phyloP scores from a whole-genome alignment of 2,888 invertebrate species.

The Limenitis camilla region DNA sequence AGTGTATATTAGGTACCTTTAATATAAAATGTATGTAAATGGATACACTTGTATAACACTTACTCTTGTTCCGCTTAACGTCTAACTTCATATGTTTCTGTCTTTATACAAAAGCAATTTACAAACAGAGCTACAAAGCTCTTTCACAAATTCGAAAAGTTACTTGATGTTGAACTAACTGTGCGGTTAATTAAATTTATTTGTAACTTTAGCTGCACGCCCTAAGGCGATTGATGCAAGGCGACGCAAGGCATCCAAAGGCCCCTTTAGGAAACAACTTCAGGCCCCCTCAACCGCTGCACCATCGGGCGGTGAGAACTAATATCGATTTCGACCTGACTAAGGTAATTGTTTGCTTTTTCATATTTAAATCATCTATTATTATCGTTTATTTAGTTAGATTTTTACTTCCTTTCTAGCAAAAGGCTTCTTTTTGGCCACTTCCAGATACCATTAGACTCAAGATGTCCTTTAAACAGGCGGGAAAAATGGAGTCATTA shows the following conservation, averaged over 20 bases:
- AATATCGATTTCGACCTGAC: slow-evolving; percentile 96
- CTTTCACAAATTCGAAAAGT: slow-evolving; percentile 24
- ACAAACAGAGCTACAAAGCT: slow-evolving; percentile 10
- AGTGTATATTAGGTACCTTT: too few species aligned
- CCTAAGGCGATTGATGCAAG: slow-evolving; percentile 90
- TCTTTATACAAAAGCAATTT: slow-evolving; percentile 1
- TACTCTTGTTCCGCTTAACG: too few species aligned
- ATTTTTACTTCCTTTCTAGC: too few species aligned
- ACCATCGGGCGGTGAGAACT: slow-evolving; percentile 95
- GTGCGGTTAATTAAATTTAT: slow-evolving; percentile 34
- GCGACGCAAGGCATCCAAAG: slow-evolving; percentile 88
- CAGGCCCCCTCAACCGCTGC: slow-evolving; percentile 92
- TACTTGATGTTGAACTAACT: slow-evolving; percentile 27
- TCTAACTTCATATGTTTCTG: not conserved
- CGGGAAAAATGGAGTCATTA: too few species aligned
- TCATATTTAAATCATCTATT: not conserved
- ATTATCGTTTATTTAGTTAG: not conserved
- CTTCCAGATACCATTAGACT: too few species aligned
- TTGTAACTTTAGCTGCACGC: slow-evolving; percentile 80
- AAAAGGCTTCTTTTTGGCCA: too few species aligned
- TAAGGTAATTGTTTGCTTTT: slow-evolving; percentile 69
- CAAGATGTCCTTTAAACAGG: too few species aligned
- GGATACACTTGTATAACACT: too few species aligned
- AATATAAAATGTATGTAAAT: too few species aligned
- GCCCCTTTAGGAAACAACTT: slow-evolving; percentile 96